Evolutionary conservation across 2,888 invertebrate species (phyloP).

Genomic region (Hemicrepidius hirtus): DNA sequence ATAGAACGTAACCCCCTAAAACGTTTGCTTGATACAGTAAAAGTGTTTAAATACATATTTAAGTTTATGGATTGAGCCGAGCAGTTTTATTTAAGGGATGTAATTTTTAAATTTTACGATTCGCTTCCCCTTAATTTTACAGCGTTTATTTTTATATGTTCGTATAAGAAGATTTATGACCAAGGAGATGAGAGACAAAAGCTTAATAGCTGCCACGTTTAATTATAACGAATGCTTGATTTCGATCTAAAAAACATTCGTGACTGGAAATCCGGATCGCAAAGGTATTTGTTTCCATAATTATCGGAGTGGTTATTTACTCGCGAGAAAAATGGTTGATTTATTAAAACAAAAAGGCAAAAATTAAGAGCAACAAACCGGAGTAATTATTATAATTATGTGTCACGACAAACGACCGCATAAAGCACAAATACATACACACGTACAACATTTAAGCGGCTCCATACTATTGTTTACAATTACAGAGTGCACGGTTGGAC

Average conservation of each 20-base stretch:
- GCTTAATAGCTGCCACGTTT: conserved; percentile 48
- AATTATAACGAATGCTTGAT: conserved; percentile 3
- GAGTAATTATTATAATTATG: conserved; percentile 51
- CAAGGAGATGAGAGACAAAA: conserved; percentile 53
- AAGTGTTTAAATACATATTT: conserved; percentile 62
- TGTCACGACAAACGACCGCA: conserved; percentile 52
- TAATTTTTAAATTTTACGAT: conserved; percentile 66
- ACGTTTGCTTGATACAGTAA: conserved; percentile 61
- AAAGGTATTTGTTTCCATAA: background rate
- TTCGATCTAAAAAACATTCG: conserved; percentile 9
- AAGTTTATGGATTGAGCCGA: conserved; percentile 63
- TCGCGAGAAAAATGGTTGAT: conserved; percentile 17
- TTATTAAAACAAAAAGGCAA: conserved; percentile 50
- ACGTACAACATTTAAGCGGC: conserved; percentile 52
- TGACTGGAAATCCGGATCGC: too few species aligned
- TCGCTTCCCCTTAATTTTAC: conserved; percentile 62
- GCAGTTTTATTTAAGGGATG: conserved; percentile 60
- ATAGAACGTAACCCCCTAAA: conserved; percentile 56
- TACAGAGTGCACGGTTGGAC: conserved; percentile 61
- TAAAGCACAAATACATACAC: conserved; percentile 53
- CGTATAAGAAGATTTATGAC: conserved; percentile 56
- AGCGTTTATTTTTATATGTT: conserved; percentile 64
- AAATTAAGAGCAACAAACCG: conserved; percentile 51
- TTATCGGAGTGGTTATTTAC: conserved; percentile 24
- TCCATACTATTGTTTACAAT: conserved; percentile 60